Percentiles rank a stretch among this genome's conserved stretches.
Conservation (phyloP, 2,113 vertebrate genomes). For the Erythrolamprus reginae region DNA sequence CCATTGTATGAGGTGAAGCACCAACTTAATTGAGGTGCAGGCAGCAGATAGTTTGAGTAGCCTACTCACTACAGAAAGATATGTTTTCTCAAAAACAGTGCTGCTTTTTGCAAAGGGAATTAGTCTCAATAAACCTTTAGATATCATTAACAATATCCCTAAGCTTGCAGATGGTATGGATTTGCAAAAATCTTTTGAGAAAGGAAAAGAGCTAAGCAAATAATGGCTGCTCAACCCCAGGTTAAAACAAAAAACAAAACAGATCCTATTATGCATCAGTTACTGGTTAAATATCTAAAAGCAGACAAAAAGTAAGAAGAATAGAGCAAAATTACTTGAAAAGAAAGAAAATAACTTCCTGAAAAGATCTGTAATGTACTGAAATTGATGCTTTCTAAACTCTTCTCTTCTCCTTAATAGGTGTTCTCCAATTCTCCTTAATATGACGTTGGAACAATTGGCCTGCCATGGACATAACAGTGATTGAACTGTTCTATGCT, state of each 20-base stretch:
- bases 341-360: neutral
- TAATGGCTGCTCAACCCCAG: neutral
- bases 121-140: neutral
- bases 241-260: neutral
- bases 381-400: neutral
- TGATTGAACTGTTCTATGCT: neutral
- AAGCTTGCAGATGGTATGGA: neutral
- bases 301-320: neutral
- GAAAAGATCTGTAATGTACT: neutral
- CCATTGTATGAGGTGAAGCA: neutral
- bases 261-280: neutral
- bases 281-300: neutral
- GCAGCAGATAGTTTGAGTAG: neutral
- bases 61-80: neutral
- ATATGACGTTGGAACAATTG: neutral
- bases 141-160: neutral
- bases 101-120: neutral
- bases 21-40: neutral
- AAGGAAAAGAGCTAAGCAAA: neutral
- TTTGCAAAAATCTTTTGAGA: neutral
- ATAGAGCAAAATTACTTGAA: neutral
- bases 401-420: neutral
- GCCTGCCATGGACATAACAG: neutral
- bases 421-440: neutral
- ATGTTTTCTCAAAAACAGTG: neutral